A percentile compares a stretch with the other conserved stretches of the same genome.
These are phyloP conservation scores for Drosophila diplacantha DNA, from an alignment of 2,888 invertebrate species.

Conservation along the genomic window DNA sequence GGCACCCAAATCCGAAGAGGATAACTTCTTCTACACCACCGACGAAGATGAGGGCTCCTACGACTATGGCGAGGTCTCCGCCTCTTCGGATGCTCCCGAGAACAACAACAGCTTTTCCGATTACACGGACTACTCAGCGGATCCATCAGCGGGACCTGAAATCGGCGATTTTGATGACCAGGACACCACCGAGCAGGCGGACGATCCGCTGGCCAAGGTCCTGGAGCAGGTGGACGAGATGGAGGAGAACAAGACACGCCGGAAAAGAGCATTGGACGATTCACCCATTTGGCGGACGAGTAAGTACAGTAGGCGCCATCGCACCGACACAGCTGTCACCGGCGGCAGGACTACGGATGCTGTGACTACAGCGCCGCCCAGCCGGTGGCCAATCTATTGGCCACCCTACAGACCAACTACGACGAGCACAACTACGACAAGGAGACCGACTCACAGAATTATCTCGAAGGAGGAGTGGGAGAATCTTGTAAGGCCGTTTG, in stretches of 20 bases:
- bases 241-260: slow-evolving; percentile 15
- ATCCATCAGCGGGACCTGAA: slow-evolving; percentile 39
- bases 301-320: slow-evolving; percentile 61
- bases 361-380: slow-evolving; percentile 4
- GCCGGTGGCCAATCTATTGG: slow-evolving; percentile 17
- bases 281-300: slow-evolving; percentile 43
- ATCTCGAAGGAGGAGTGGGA: slow-evolving; percentile 55
- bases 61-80: slow-evolving; percentile 50
- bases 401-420: slow-evolving; percentile 24
- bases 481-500: slow-evolving; percentile 15
- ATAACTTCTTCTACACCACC: slow-evolving; percentile 31
- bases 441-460: slow-evolving; percentile 1
- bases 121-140: slow-evolving; percentile 75
- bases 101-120: slow-evolving; percentile 72
- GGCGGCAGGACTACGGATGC: slow-evolving; percentile 4
- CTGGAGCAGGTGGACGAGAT: slow-evolving; percentile 45
- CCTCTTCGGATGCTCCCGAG: slow-evolving; percentile 57
- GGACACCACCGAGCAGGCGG: slow-evolving; percentile 43
- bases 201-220: slow-evolving; percentile 59
- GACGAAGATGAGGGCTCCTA: slow-evolving; percentile 54
- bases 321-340: slow-evolving; percentile 36
- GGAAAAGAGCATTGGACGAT: slow-evolving; percentile 36
- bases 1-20: slow-evolving; percentile 20
- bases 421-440: slow-evolving; percentile 10
- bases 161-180: slow-evolving; percentile 35